Conservation (phyloP, 1,140 invertebrate species). For the Heterodera carotae region DNA sequence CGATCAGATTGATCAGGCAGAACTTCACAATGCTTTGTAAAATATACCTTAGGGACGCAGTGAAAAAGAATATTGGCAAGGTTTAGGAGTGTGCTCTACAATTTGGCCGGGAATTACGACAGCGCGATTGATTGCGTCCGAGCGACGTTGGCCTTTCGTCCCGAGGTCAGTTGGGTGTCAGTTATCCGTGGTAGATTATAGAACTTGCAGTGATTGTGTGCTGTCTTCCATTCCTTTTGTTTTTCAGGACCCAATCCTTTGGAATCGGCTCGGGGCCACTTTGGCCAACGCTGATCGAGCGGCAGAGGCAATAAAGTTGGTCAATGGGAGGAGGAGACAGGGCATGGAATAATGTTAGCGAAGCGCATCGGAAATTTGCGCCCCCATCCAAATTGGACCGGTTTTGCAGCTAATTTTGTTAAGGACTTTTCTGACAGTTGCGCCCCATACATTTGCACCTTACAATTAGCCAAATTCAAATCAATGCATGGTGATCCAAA, state of each 20-base stretch:
- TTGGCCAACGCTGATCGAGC: constrained; percentile 90
- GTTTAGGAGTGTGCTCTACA: constrained; percentile 94
- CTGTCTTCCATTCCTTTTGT: constrained; percentile 21
- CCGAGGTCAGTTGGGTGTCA: too few species aligned
- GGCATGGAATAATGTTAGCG: too few species aligned
- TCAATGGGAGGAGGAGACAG: too few species aligned
- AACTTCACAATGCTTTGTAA: constrained; percentile 28
- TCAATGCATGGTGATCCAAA: too few species aligned
- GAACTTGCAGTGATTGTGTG: too few species aligned
- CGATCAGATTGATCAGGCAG: constrained; percentile 9
- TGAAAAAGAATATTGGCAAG: constrained; percentile 80
- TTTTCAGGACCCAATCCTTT: constrained; percentile 82
- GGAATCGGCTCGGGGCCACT: constrained; percentile 95
- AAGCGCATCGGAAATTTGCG: too few species aligned
- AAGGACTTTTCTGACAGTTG: too few species aligned
- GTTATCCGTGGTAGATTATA: too few species aligned
- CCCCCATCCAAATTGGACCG: too few species aligned
- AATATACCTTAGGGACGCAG: constrained; percentile 65
- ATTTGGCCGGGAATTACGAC: constrained; percentile 87
- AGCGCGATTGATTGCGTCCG: constrained; percentile 95
- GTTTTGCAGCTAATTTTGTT: too few species aligned
- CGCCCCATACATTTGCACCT: too few species aligned
- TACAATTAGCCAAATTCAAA: too few species aligned
- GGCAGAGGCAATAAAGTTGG: constrained; percentile 83
- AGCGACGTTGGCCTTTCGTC: constrained; percentile 80